Evolutionary conservation across 2,888 invertebrate genomes (phyloP), one percentile per base, ranked within the genome.

Genomic region (Vannuccia rotundouncinata): DNA sequence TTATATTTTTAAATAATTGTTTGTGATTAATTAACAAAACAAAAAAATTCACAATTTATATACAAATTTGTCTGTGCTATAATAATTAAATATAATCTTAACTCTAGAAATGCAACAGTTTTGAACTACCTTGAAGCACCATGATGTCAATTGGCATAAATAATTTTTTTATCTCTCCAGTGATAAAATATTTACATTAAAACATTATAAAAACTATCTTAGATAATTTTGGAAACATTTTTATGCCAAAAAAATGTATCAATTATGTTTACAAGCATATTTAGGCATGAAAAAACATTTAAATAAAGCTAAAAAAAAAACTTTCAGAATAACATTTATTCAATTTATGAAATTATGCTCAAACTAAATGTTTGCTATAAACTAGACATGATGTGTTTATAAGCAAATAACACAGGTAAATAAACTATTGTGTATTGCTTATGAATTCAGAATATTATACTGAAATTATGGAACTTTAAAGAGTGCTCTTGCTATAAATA

Each of bases 201-300:
- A 66, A 66, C 66, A 2, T 66, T 66, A 66, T 66, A 66, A 66
- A 66, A n/a, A 66, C 25, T 66, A 66, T 66, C 66, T 66, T 66
- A 66, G 10, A 22, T 66, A 66, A 13, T 13, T 22, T 66, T 45
- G 5, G 5, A n/a, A n/a, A n/a, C n/a, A n/a, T n/a, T n/a, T n/a
- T n/a, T n/a, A n/a, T n/a, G n/a, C n/a, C n/a, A n/a, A n/a, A 13
- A 13, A 45, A 45, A 45, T 45, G 45, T 66, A 66, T 66, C 13
- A 66, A 66, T 66, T 22, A 22, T 66, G 66, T 66, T 66, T 66
- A 66, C 66, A 66, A 66, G 66, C 25, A 5, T 66, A 66, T 22
- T 22, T 66, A 66, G 13, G 25, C 25, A 66, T 66, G 25, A 5
- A 22, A 22, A 66, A 22, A 66, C 22, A 66, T 66, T 5, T 27